Base-by-base conservation (phyloP, 2,797 vertebrate species). In the Pygocentrus nattereri region DNA sequence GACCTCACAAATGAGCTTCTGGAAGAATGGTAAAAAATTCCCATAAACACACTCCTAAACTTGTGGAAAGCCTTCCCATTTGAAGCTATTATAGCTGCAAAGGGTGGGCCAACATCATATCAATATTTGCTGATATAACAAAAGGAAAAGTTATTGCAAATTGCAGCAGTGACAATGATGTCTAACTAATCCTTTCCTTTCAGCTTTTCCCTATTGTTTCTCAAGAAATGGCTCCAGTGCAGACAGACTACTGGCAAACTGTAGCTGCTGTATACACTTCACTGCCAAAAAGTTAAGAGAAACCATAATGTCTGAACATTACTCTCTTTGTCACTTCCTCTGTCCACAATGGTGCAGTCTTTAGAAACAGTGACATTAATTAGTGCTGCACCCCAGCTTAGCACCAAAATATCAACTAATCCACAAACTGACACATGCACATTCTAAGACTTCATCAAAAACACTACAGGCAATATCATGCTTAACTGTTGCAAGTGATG, bases 301-400 rank as follows among this genome's bases (percentile, higher is more conserved):
- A 68, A 11, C 49, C 31, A 65, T 58, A 54, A 38, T 23, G 0
- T 12, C 85, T 86, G 93, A 94, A 92, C 90, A 97, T 97, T 95
- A 99, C 97, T n/a, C n/a, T n/a, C 97, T 96, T 96, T 5, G 95
- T 96, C 93, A 98, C 94, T 94, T 98, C 97, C 94, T 97, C 94
- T 88, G 95, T 94, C 96, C 96, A 98, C 94, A 97, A 96, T 97
- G 98, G 96, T 95, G 89, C 92, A 88, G 90, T 79, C 77, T 80
- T 80, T 80, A 41, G 91, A 93, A 90, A 92, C 88, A 93, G 88
- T 85, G 87, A 91, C 88, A 93, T 73, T 91, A 79, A 90, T 93
- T 92, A 93, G 89, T 88, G 86, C 85, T 82, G 25, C 50, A 3
- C n/a, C 38, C 61, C 6, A 52, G 25, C 2, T 15, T 19, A 65